phyloP scores from a whole-genome alignment of 2,888 invertebrate species.

The Liposcelis brunnea region DNA sequence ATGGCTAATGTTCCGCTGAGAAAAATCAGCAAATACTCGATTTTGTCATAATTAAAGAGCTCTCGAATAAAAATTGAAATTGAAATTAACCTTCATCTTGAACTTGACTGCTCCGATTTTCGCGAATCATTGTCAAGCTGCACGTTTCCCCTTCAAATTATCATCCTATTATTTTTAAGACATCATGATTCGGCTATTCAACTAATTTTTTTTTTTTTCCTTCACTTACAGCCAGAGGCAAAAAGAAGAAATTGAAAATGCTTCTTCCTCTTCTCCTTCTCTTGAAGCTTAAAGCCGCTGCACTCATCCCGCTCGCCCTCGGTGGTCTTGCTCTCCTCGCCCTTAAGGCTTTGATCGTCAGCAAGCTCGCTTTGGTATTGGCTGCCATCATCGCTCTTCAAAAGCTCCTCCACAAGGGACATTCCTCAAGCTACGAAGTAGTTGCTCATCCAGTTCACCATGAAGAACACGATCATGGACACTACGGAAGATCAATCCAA shows the following conservation, averaged over 20 bases:
- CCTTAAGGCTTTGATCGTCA: slow-evolving; percentile 67
- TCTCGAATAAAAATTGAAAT: too few species aligned
- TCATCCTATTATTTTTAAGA: too few species aligned
- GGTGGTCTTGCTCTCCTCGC: slow-evolving; percentile 62
- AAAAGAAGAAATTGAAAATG: slow-evolving; percentile 62
- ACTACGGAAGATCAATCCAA: slow-evolving; percentile 43
- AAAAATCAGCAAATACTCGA: too few species aligned
- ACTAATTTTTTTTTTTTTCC: slow-evolving; percentile 7
- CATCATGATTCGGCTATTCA: too few species aligned
- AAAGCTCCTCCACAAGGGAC: slow-evolving; percentile 54
- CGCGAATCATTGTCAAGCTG: too few species aligned
- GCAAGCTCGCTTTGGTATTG: slow-evolving; percentile 65
- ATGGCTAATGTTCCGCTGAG: too few species aligned
- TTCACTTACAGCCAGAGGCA: slow-evolving; percentile 47
- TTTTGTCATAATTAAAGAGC: too few species aligned
- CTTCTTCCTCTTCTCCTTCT: slow-evolving; percentile 57
- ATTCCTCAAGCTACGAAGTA: slow-evolving; percentile 57
- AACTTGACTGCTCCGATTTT: too few species aligned
- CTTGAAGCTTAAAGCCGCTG: slow-evolving; percentile 61
- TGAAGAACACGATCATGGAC: slow-evolving; percentile 38
- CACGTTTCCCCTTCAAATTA: too few species aligned
- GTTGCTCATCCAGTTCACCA: slow-evolving; percentile 39
- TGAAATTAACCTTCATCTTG: too few species aligned
- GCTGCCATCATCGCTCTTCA: slow-evolving; percentile 61
- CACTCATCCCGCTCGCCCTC: slow-evolving; percentile 57